phyloP scores from a whole-genome alignment of 2,797 vertebrate species.

The Coilia nasus region DNA sequence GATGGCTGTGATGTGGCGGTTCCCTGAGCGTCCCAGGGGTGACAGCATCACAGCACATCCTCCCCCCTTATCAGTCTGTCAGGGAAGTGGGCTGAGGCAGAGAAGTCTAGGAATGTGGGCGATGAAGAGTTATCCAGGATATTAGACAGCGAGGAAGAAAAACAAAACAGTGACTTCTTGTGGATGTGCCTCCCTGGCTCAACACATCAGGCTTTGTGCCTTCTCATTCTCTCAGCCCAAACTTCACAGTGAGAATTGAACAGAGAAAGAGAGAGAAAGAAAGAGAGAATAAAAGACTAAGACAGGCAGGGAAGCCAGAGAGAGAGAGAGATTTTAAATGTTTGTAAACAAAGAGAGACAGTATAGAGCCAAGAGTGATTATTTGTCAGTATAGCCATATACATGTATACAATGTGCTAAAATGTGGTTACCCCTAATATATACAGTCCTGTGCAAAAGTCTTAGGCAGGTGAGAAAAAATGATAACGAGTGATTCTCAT shows the following conservation, averaged over 20 bases:
- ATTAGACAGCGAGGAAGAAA: slow-evolving; percentile 55
- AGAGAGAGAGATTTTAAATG: not conserved
- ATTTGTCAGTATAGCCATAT: too few relatives aligned
- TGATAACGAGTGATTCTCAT: too few relatives aligned
- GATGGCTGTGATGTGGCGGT: not conserved
- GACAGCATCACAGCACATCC: not conserved
- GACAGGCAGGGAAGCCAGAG: not conserved
- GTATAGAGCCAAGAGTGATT: too few relatives aligned
- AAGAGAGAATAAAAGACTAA: not conserved
- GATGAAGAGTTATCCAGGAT: slow-evolving; percentile 43
- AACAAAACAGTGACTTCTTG: slow-evolving; percentile 48
- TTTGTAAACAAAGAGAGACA: too few relatives aligned
- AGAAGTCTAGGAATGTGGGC: slow-evolving; percentile 11
- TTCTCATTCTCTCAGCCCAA: slow-evolving; percentile 17
- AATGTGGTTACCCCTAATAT: too few relatives aligned
- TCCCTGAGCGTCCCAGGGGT: not conserved
- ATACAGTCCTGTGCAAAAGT: too few relatives aligned
- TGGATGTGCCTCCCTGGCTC: slow-evolving; percentile 49
- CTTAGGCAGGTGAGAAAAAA: too few relatives aligned
- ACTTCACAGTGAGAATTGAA: slow-evolving; percentile 9
- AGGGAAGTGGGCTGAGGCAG: not conserved
- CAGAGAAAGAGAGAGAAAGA: not conserved
- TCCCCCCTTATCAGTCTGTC: not conserved
- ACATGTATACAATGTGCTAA: too few relatives aligned
- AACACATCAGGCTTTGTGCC: slow-evolving; percentile 36